Conservation (phyloP, 92 coral and sea anemone genomes). For the Porites evermanni region DNA sequence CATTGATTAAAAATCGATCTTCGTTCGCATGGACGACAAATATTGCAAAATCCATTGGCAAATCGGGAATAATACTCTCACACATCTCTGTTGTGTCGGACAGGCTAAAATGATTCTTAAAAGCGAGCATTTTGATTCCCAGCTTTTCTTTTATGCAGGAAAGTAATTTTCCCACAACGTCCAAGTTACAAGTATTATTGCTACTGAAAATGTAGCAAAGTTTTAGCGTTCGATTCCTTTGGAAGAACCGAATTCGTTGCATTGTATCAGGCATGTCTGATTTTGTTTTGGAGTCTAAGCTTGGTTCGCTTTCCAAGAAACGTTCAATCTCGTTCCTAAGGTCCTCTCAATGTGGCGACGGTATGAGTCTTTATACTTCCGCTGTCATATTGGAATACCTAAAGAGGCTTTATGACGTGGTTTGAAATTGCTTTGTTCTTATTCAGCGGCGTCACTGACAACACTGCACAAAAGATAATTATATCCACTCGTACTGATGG, state of each 20-base stretch:
- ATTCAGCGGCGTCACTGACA: no score
- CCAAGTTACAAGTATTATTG: constrained; percentile 64
- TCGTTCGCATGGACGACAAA: constrained; percentile 79
- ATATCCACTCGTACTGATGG: no score
- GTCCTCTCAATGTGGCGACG: no score
- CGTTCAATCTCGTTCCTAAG: background rate
- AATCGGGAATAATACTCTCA: background rate
- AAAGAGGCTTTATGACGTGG: no score
- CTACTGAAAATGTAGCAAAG: constrained; percentile 77
- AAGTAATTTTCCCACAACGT: constrained; percentile 54
- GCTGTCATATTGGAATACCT: no score
- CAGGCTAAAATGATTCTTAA: constrained; percentile 52
- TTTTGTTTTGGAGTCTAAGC: background rate
- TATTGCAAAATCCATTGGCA: constrained; percentile 51
- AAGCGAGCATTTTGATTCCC: constrained; percentile 14
- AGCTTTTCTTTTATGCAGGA: constrained; percentile 27
- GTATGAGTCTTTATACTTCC: no score
- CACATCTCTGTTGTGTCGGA: constrained; percentile 51
- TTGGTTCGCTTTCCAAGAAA: background rate
- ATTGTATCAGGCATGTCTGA: background rate
- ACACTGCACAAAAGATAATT: no score
- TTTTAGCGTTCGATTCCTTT: background rate
- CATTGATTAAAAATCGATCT: constrained; percentile 67
- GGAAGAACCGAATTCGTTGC: background rate
- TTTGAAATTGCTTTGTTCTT: no score